phyloP scores from a whole-genome alignment of 2,888 invertebrate genomes.

The Amblyteles armatorius region DNA sequence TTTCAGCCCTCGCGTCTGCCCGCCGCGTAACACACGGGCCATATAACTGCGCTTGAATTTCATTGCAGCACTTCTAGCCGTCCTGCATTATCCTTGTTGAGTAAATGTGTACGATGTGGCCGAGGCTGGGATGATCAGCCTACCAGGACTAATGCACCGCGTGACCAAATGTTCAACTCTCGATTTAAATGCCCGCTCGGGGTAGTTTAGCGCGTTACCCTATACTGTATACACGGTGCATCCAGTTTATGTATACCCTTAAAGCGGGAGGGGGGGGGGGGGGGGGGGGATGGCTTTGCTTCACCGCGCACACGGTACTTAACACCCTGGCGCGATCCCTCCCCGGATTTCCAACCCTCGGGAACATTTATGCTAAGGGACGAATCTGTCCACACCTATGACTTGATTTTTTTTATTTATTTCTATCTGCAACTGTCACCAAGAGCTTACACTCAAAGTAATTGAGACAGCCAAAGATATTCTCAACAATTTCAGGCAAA shows the following conservation, averaged over 20 bases:
- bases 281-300: constrained; percentile 31
- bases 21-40: constrained; percentile 49
- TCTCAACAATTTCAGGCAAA: background rate
- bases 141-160: constrained; percentile 81
- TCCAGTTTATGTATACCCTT: constrained; percentile 23
- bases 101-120: constrained; percentile 31
- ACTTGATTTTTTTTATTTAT: constrained; percentile 14
- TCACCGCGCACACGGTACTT: constrained; percentile 56
- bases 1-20: constrained; percentile 30
- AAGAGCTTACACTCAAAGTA: background rate
- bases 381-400: constrained; percentile 28
- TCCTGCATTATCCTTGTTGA: constrained; percentile 40
- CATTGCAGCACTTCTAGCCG: constrained; percentile 51
- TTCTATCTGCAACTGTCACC: background rate
- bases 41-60: constrained; percentile 50
- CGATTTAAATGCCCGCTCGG: constrained; percentile 79
- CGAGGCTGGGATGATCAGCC: constrained; percentile 74
- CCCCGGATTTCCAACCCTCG: constrained; percentile 44
- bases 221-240: constrained; percentile 15
- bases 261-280: background rate
- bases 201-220: constrained; percentile 62
- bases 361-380: constrained; percentile 53
- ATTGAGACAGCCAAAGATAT: background rate
- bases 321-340: constrained; percentile 54
- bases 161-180: constrained; percentile 81